Conservation (phyloP, 2,888 invertebrate genomes). For the Serripes groenlandicus region DNA sequence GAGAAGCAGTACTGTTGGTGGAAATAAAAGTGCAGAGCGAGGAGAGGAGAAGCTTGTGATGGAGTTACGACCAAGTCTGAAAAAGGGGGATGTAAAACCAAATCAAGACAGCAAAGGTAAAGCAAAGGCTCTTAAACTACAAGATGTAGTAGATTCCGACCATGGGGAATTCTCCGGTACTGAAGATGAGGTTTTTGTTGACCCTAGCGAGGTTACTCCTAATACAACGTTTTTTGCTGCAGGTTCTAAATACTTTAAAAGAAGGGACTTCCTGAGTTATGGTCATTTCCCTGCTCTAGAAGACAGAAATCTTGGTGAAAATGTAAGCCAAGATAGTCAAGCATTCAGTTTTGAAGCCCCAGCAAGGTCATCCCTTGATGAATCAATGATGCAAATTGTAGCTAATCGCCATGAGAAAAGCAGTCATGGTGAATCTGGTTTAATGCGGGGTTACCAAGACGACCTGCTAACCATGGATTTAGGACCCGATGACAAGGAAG, state of each 20-base stretch:
- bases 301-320: constrained; percentile 2
- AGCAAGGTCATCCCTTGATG: constrained; percentile 79
- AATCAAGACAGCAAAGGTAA: constrained; percentile 38
- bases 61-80: constrained; percentile 65
- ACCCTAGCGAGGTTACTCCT: constrained; percentile 67
- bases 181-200: constrained; percentile 74
- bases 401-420: constrained; percentile 73
- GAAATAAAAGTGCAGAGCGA: constrained; percentile 57
- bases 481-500: constrained; percentile 64
- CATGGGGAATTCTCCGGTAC: constrained; percentile 65
- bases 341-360: constrained; percentile 61
- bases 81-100: constrained; percentile 36
- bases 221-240: constrained; percentile 60
- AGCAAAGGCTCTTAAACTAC: constrained; percentile 18
- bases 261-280: constrained; percentile 65
- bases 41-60: constrained; percentile 68
- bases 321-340: neutral
- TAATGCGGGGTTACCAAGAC: constrained; percentile 69
- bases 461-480: constrained; percentile 67
- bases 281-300: constrained; percentile 45
- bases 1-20: neutral
- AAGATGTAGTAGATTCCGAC: constrained; percentile 61
- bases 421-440: constrained; percentile 40
- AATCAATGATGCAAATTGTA: constrained; percentile 78
- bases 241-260: constrained; percentile 62